A percentile compares a stretch with the other conserved stretches of the same genome.
These are phyloP conservation scores for Lepus timidus DNA, from an alignment of 2,113 vertebrate genomes.

Conservation along the genomic window DNA sequence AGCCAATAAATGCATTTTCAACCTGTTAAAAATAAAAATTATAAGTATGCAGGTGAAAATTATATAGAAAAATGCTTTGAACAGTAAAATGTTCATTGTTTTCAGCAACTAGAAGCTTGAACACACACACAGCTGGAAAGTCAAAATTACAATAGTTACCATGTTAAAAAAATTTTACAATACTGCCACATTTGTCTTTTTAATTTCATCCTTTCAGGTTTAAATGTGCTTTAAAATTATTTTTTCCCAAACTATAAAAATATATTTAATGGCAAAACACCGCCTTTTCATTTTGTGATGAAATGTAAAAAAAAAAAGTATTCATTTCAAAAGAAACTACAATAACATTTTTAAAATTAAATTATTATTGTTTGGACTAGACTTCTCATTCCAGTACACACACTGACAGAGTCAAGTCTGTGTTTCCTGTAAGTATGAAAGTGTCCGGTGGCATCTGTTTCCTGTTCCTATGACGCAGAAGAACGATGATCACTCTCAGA, in stretches of 20 bases:
- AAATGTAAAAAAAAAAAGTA: conserved; percentile 14
- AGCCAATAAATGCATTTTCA: conserved; percentile 89
- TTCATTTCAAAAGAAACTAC: neutral
- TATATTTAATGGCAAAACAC: conserved; percentile 8
- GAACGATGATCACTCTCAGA: neutral
- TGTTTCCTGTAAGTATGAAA: conserved; percentile 16
- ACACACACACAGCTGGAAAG: neutral
- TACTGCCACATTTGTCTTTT: conserved; percentile 6
- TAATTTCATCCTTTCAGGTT: conserved; percentile 42
- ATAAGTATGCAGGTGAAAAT: conserved; percentile 17
- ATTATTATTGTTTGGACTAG: neutral
- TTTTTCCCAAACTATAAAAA: conserved; percentile 53
- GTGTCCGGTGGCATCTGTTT: conserved; percentile 31
- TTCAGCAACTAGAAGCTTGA: neutral
- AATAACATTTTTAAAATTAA: conserved; percentile 24
- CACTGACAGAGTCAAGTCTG: neutral
- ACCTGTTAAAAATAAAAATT: conserved; percentile 88
- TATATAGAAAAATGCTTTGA: conserved; percentile 31
- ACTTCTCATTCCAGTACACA: conserved; percentile 40
- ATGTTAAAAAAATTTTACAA: conserved; percentile 37
- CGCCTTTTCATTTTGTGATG: neutral
- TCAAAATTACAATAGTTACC: conserved; percentile 27
- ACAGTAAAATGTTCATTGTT: neutral
- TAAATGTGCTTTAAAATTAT: conserved; percentile 13
- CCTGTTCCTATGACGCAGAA: conserved; percentile 49